These are phyloP conservation scores for Lineus longissimus DNA, from an alignment of 1,140 invertebrate species.

Conservation along the genomic window DNA sequence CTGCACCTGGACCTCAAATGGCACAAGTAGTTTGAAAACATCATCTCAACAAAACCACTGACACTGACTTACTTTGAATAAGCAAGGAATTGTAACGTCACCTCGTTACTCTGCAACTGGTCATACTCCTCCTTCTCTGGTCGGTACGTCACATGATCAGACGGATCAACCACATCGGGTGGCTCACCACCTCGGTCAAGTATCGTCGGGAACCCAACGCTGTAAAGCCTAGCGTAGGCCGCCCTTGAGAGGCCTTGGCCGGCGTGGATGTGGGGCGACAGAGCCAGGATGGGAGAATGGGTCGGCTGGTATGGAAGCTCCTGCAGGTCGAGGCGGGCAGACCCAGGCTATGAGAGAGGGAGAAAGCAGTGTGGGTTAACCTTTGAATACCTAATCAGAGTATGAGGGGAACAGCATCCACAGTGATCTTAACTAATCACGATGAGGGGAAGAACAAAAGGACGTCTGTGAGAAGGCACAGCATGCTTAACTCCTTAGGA, in stretches of 20 bases:
- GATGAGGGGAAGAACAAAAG: too few species aligned
- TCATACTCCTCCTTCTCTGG: slow-evolving; percentile 42
- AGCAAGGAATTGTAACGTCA: slow-evolving; percentile 54
- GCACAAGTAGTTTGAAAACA: too few species aligned
- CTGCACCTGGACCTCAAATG: too few species aligned
- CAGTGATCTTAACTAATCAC: too few species aligned
- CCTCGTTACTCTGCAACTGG: slow-evolving; percentile 50
- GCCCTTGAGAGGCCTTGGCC: slow-evolving; percentile 44
- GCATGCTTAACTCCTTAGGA: too few species aligned
- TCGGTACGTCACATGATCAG: slow-evolving; percentile 24
- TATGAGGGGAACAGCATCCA: too few species aligned
- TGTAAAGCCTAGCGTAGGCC: slow-evolving; percentile 49
- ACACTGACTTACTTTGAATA: slow-evolving; percentile 46
- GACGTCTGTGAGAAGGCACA: too few species aligned
- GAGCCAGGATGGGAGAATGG: slow-evolving; percentile 39
- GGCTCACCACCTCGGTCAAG: slow-evolving; percentile 46
- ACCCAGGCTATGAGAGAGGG: slow-evolving; percentile 1
- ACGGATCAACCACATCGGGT: slow-evolving; percentile 49
- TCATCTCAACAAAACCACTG: too few species aligned
- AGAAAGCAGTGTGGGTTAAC: neutral
- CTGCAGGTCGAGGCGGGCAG: slow-evolving; percentile 30
- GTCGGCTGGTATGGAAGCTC: slow-evolving; percentile 41
- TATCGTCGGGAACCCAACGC: slow-evolving; percentile 46
- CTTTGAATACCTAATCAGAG: neutral
- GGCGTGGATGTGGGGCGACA: slow-evolving; percentile 27